Base-by-base conservation (phyloP, 2,797 vertebrate species). In the Limosa lapponica region DNA sequence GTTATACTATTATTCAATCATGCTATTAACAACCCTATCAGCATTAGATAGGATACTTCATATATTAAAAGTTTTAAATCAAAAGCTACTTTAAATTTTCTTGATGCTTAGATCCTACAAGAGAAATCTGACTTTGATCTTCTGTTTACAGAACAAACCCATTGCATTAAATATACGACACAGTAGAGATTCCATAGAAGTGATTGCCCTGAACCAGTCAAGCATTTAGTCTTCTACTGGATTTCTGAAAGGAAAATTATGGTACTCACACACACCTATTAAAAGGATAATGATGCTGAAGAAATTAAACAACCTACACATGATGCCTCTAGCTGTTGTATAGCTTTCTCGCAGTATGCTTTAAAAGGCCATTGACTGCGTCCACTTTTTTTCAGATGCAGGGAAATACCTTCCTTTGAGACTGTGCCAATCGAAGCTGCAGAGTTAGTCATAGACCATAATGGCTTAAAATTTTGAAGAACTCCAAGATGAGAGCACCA, bases 391-490 rank as follows among this genome's bases (percentile, higher is more conserved):
- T 46, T 65, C 62, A 89, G 66, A 89, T 37, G 32, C 78, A 77
- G 83, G 83, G 78, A 87, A 95, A 89, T 71, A 86, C 85, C 78
- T 95, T 93, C 67, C 93, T 95, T 91, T 96, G 91, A 96, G 93
- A 84, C 24, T 23, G 17, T 78, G 91, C 96, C 96, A 93, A 39
- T 52, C 55, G 70, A 84, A 87, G 85, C 55, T 82, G 46, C 73
- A 74, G 58, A 58, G 32, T 93, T 96, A 95, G 65, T 96, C 96
- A 94, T 16, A 74, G 81, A 90, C 88, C 70, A 89, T 66, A 94
- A 95, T 64, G 52, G 49, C 74, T 80, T 87, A 51, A 91, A 66
- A 79, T 73, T 66, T 36, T 93, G 46, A 93, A 70, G 82, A 95
- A 74, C 46, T 80, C 64, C 37, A 89, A 85, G 78, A 89, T 90